Evolutionary conservation across 2,888 invertebrate genomes (phyloP), one percentile per base, ranked within the genome.

Genomic region (Himalopsyche kuldschensis): DNA sequence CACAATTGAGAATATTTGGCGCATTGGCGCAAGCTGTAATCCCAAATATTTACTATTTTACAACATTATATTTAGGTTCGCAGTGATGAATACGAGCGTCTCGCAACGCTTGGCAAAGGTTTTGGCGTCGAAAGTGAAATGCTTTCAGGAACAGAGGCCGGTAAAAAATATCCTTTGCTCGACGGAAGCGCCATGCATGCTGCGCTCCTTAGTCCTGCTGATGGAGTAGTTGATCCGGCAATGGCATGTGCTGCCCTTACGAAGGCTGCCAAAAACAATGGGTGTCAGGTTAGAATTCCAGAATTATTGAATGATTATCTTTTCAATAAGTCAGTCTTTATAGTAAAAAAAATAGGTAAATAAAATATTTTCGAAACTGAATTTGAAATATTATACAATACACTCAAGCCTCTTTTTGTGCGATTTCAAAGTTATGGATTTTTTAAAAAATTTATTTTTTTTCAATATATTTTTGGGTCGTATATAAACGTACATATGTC

Each of bases 141-240:
- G 15, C 89, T 98, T 55, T 91, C 92, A 15, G 94, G 97, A 0
- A 89, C 91, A 15, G 97, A 97, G 87, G 95, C 97, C 0, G 94
- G 94, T 88, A 94, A 95, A 87, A 87, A 96, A 15, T 96, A 96
- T 88, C 96, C 97, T 0, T 91, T 97, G 17, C 89, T 98, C 85
- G 95, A 97, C 88, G 94, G 95, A 0, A 92, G 93, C 20, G 93
- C 95, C 5, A 94, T 97, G 87, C 91, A 93, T 87, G 97, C 96
- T 87, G 95, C 96, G 0, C 90, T 98, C 1, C 96, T 95, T 88
- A 94, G 95, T 1, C 95, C 97, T 0, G 94, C 94, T 15, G 97
- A 97, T 89, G 97, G 97, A 2, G 94, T 94, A 10, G 94, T 97
- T 46, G 97, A 98, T 88, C 97, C 97, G 0, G 93, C 96, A 0